These are phyloP conservation scores for Lathamus discolor DNA, from an alignment of 2,113 vertebrate genomes.

Conservation along the genomic window DNA sequence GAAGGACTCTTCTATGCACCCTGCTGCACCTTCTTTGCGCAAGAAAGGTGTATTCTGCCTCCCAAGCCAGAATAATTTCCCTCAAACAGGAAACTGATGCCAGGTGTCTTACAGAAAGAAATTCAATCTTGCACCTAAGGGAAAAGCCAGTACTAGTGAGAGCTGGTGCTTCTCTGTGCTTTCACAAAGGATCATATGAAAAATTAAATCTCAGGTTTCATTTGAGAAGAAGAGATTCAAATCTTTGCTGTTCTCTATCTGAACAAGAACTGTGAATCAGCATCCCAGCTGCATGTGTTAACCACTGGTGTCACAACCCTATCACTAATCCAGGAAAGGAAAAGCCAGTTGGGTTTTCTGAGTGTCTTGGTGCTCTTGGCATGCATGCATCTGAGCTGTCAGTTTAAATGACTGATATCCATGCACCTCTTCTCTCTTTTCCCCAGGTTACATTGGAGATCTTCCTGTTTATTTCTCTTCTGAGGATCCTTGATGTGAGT, in stretches of 20 bases:
- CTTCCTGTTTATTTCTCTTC: background rate
- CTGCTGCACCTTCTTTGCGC: background rate
- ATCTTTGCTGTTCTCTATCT: background rate
- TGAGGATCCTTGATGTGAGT: background rate
- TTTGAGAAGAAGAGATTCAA: background rate
- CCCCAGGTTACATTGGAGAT: background rate
- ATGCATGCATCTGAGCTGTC: background rate
- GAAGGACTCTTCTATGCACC: background rate
- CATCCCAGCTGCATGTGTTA: background rate
- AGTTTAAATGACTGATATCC: background rate
- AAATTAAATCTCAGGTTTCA: background rate
- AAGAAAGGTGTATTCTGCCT: background rate
- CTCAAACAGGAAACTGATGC: background rate
- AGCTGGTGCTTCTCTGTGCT: background rate
- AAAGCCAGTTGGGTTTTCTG: rapidly evolving
- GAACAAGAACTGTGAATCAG: background rate
- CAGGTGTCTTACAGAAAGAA: background rate
- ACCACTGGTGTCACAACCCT: background rate
- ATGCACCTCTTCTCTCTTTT: background rate
- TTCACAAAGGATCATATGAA: background rate
- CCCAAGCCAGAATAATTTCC: background rate
- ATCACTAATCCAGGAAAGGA: background rate
- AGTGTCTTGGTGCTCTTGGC: background rate
- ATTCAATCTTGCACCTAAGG: background rate
- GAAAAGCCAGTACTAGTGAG: background rate